Conservation (phyloP, 2,797 vertebrate species). For the Cetoscarus ocellatus region DNA sequence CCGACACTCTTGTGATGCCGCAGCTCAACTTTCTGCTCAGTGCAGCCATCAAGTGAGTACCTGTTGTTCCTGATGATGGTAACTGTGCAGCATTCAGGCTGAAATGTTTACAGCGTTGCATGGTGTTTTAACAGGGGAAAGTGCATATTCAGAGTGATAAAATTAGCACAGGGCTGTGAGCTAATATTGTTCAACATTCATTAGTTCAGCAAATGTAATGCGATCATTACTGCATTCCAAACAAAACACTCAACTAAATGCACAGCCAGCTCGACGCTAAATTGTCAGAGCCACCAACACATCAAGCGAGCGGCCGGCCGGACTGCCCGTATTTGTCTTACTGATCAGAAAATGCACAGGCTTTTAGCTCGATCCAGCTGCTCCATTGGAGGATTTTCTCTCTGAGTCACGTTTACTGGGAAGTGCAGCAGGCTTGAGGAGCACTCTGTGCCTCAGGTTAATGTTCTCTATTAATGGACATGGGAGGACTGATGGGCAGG, state of each 20-base stretch:
- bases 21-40: conserved; percentile 98
- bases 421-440: conserved; percentile 82
- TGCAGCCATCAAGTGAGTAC: conserved; percentile 94
- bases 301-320: conserved; percentile 34
- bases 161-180: conserved; percentile 42
- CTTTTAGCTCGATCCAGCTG: conserved; percentile 74
- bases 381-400: conserved; percentile 68
- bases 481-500: conserved; percentile 80
- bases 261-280: conserved; percentile 53
- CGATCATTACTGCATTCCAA: conserved; percentile 65
- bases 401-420: conserved; percentile 85
- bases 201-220: conserved; percentile 57
- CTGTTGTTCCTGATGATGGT: conserved; percentile 1
- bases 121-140: conserved; percentile 12
- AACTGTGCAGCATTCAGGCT: conserved; percentile 8
- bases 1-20: conserved; percentile 93
- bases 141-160: conserved; percentile 33
- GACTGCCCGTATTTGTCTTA: conserved; percentile 63
- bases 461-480: conserved; percentile 89
- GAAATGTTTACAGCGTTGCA: conserved; percentile 45
- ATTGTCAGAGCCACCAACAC: conserved; percentile 61
- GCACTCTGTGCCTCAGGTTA: conserved; percentile 88
- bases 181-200: conserved; percentile 45
- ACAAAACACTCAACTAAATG: conserved; percentile 71
- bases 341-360: conserved; percentile 73